These are phyloP conservation scores for Plectrocnemia conspersa DNA, from an alignment of 1,140 invertebrate genomes.

Conservation along the genomic window DNA sequence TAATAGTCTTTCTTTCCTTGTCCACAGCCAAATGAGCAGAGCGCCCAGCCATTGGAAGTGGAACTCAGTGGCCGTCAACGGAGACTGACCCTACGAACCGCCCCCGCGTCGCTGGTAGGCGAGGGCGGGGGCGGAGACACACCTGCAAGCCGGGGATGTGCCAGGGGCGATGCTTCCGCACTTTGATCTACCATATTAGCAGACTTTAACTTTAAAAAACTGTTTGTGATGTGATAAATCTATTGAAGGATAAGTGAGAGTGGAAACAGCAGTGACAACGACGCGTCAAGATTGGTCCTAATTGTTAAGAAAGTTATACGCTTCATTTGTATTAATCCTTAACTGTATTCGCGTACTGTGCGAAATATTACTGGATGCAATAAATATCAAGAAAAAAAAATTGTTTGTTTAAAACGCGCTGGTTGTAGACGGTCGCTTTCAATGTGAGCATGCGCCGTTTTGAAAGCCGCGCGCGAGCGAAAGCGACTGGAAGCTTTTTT, in stretches of 20 bases:
- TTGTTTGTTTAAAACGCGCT: constrained; percentile 6
- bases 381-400: constrained; percentile 8
- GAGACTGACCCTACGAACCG: constrained; percentile 48
- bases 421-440: constrained; percentile 16
- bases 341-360: not conserved
- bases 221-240: too few relatives aligned
- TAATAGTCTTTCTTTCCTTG: constrained; percentile 21
- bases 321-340: constrained; percentile 26
- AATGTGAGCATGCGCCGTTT: not conserved
- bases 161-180: constrained; percentile 7
- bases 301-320: constrained; percentile 17
- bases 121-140: constrained; percentile 16
- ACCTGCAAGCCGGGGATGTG: not conserved
- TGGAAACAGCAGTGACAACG: not conserved
- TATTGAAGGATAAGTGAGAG: constrained; percentile 4
- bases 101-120: constrained; percentile 48
- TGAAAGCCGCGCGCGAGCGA: not conserved
- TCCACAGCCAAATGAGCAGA: constrained; percentile 48
- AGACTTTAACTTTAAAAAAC: not conserved
- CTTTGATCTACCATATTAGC: constrained; percentile 7
- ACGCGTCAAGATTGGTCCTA: not conserved
- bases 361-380: constrained; percentile 3
- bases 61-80: constrained; percentile 50
- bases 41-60: constrained; percentile 49
- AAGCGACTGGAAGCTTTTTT: not conserved